Evolutionary conservation across 1,140 invertebrate species (phyloP), one percentile per base, ranked within the genome.

Genomic region (Euschistus heros): DNA sequence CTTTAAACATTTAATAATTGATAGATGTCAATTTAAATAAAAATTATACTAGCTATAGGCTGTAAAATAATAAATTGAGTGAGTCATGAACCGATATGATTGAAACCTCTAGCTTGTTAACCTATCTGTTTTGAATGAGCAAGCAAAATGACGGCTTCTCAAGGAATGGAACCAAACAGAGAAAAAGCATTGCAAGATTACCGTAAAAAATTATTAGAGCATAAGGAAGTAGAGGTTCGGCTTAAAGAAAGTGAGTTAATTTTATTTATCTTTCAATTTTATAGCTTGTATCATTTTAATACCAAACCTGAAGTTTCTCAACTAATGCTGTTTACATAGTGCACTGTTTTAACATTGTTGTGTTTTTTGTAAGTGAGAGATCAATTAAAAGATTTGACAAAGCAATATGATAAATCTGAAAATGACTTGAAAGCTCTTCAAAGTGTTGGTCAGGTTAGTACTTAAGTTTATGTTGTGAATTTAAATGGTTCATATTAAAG

Each of bases 401-500:
- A 99, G 77, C 91, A 98, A 71, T 98, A 97, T 82, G 97, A 99
- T 73, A 99, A 99, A 78, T 98, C 95, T 63, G 97, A 99, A 81
- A 99, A 99, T 83, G 97, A 99, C 79, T 78, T 99, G 22, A 99
- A 99, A 78, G 95, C 97, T 18, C 77, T 99, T 15, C 97, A 99
- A 76, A 98, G 95, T 80, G 97, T 99, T 74, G 97, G 97, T 14
- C 96, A 91, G 80, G 84, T 85, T 75, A 70, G 63, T 37, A 13
- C 33, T 13, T 37, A 10, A 6, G 5, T 50, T 50, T 50, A 20
- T 50, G 17, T 22, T 18, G 3, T 50, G 2, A 18, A 14, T 50
- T 18, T n/a, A 18, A 6, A 10, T 18, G n/a, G 10, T n/a, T 37
- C 33, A 6, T 37, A 37, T 37, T 37, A 13, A 37, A 37, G 7